phyloP scores from a whole-genome alignment of 2,797 vertebrate species.

The Pangasius mekongensis region DNA sequence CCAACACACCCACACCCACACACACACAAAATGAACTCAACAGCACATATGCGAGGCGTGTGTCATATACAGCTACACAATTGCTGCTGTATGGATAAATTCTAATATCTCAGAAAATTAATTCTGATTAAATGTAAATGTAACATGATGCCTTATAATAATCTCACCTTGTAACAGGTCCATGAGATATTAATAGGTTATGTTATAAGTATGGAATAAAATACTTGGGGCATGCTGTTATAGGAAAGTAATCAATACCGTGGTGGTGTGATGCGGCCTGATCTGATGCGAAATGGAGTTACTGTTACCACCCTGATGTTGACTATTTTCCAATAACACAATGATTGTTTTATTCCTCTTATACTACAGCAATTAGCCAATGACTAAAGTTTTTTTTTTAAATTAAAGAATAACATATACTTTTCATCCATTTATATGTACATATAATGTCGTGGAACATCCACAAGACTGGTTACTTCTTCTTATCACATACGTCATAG shows the following conservation, averaged over 20 bases:
- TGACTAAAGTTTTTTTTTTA: background rate
- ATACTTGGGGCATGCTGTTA: background rate
- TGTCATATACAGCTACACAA: background rate
- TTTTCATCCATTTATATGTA: background rate
- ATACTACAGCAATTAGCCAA: background rate
- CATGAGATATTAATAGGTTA: background rate
- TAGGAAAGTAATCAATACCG: background rate
- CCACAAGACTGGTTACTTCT: too few relatives aligned
- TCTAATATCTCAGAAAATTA: background rate
- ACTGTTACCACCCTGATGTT: background rate
- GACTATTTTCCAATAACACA: background rate
- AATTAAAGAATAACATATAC: background rate
- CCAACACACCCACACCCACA: background rate
- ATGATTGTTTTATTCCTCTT: background rate
- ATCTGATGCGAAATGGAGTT: background rate
- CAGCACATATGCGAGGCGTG: background rate
- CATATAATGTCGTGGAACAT: background rate
- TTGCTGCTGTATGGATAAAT: background rate
- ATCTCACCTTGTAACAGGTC: background rate
- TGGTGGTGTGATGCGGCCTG: background rate
- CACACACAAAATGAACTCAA: background rate
- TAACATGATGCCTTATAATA: background rate
- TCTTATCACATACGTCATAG: background rate
- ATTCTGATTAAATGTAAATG: background rate
- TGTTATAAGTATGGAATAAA: background rate